phyloP scores from a whole-genome alignment of 2,888 invertebrate genomes.

The Synergus itoensis region DNA sequence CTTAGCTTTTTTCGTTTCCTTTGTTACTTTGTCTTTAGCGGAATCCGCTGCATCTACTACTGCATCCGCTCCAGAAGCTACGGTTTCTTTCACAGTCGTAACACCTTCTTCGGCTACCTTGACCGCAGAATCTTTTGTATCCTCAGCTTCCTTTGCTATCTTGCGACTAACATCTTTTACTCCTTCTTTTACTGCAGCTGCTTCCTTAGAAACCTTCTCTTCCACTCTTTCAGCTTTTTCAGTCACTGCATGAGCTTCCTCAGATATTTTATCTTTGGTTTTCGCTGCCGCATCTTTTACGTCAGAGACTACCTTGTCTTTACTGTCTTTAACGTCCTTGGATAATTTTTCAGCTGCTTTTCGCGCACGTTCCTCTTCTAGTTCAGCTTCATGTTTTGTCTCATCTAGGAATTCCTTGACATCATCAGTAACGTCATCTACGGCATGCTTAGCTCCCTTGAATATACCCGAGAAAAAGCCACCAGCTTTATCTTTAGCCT shows the following conservation, averaged over 20 bases:
- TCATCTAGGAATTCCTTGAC: conserved; percentile 68
- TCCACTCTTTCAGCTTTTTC: neutral
- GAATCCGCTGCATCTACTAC: conserved; percentile 31
- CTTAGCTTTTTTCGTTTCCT: conserved; percentile 51
- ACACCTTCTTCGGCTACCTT: conserved; percentile 72
- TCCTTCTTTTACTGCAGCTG: conserved; percentile 42
- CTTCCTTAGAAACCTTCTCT: neutral
- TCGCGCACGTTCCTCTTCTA: conserved; percentile 53
- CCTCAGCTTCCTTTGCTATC: conserved; percentile 49
- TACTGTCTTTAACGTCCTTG: conserved; percentile 45
- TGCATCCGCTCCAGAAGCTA: conserved; percentile 28
- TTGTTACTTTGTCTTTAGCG: conserved; percentile 33
- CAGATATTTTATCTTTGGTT: conserved; percentile 43
- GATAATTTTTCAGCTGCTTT: conserved; percentile 53
- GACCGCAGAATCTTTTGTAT: conserved; percentile 9
- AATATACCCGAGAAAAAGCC: too few relatives aligned
- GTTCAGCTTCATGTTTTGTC: conserved; percentile 62
- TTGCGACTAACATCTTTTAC: conserved; percentile 55
- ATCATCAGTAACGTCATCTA: conserved; percentile 60
- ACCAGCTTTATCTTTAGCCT: too few relatives aligned
- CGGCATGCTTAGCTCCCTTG: conserved; percentile 58
- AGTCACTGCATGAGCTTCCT: conserved; percentile 43
- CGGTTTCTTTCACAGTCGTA: conserved; percentile 14
- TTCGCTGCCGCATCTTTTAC: conserved; percentile 51
- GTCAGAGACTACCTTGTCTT: conserved; percentile 47